phyloP scores from a whole-genome alignment of 2,797 vertebrate genomes.

The Micropoecilia bifurca region DNA sequence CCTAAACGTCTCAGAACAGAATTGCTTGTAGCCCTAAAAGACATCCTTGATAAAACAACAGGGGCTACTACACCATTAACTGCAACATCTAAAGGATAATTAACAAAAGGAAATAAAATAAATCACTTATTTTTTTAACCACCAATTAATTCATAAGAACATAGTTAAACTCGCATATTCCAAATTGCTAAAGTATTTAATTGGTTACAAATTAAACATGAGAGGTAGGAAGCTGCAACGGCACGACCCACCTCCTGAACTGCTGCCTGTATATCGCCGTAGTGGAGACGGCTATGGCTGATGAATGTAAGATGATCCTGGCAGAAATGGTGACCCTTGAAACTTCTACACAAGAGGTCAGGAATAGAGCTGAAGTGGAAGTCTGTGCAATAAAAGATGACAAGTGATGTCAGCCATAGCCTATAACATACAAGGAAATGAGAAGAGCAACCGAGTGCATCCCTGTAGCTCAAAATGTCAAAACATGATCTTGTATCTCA shows the following conservation, averaged over 20 bases:
- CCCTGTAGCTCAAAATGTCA: conserved; percentile 32
- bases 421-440: conserved; percentile 39
- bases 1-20: no score
- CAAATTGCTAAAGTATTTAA: no score
- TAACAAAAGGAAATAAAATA: neutral
- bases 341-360: conserved; percentile 22
- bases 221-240: no score
- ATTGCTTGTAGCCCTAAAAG: neutral
- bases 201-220: neutral
- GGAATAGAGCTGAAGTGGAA: conserved; percentile 47
- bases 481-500: conserved; percentile 12
- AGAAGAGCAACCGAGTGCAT: conserved; percentile 46
- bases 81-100: neutral
- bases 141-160: neutral
- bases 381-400: conserved; percentile 35
- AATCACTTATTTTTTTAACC: neutral
- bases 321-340: conserved; percentile 7
- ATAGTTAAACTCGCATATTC: neutral
- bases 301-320: conserved; percentile 4
- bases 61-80: no score
- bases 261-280: neutral
- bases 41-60: neutral
- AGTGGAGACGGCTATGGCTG: neutral
- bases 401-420: conserved; percentile 42
- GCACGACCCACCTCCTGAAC: conserved; percentile 24